Base-by-base conservation (phyloP, 1,140 invertebrate genomes). In the Lysiphlebus fabarum region DNA sequence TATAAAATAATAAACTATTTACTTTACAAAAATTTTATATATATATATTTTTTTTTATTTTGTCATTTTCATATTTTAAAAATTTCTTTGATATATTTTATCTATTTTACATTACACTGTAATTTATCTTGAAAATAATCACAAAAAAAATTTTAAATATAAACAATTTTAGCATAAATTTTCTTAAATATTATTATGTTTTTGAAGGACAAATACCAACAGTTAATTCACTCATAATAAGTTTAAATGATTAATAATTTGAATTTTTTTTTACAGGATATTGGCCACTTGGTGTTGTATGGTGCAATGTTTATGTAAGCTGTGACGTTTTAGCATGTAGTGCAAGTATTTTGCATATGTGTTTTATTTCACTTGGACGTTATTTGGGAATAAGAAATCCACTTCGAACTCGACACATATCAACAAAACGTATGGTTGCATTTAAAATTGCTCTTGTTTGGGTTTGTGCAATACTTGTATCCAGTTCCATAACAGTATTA, bases 341-440 rank as follows among this genome's bases (percentile, higher is more conserved):
- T 0, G 90, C 92, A 7, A 93, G 90, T 67, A 98, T 98, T 71
- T 90, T 96, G 86, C 95, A 98, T 83, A 96, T 98, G 93, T 95
- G 93, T 73, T 95, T 93, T 79, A 97, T 98, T 73, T 93, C 91
- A 41, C 82, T 98, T 62, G 93, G 93, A 61, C 86, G 95, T 67
- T 98, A 95, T 77, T 76, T 96, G 59, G 93, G 93, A 44, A 96
- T 98, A 59, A 83, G 92, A 38, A 92, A 93, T 76, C 95, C 95
- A 1, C 77, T 98, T 62, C 90, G 88, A 66, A 91, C 89, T 9
- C 79, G 91, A 14, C 88, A 88, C 69, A 85, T 83, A 53, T 87
- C 86, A 14, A 91, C 90, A 2, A 90, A 90, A 67, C 82, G 88
- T 43, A 80, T 90, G 59, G 89, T 93, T 7, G 85, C 87, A 33